These are phyloP conservation scores for Deroplatys truncata DNA, from an alignment of 2,888 invertebrate species.

Conservation along the genomic window DNA sequence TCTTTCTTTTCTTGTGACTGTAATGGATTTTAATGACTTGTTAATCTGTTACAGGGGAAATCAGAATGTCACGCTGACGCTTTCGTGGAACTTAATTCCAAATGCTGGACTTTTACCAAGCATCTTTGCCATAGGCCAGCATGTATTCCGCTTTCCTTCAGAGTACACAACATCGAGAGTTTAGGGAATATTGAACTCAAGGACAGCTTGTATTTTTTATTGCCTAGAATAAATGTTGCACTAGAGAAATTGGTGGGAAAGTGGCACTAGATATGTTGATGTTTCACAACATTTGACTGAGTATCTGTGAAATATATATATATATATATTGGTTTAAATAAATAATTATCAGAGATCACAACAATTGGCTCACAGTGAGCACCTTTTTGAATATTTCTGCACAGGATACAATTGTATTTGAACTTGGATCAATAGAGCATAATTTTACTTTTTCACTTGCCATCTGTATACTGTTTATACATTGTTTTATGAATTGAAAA, in stretches of 20 bases:
- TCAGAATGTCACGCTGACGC: constrained; percentile 87
- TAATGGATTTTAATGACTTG: not conserved
- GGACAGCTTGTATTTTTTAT: not conserved
- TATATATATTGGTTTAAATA: not conserved
- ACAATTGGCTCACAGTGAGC: not conserved
- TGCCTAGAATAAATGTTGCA: not conserved
- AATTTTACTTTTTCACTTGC: not conserved
- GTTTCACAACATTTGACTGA: too few relatives aligned
- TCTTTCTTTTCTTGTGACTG: too few relatives aligned
- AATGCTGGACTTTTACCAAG: constrained; percentile 95
- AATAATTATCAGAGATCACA: not conserved
- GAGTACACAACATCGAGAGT: constrained; percentile 73
- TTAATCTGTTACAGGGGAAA: constrained; percentile 66
- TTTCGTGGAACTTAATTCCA: constrained; percentile 98
- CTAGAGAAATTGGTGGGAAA: not conserved
- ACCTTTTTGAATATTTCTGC: not conserved
- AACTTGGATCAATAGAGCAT: not conserved
- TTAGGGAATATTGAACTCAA: constrained; percentile 38
- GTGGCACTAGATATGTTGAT: too few relatives aligned
- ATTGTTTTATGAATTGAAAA: not conserved
- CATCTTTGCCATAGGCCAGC: constrained; percentile 75
- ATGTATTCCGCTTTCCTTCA: constrained; percentile 85
- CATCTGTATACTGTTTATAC: not conserved
- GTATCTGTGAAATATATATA: too few relatives aligned
- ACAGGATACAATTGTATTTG: not conserved